Conservation (phyloP, 2,113 vertebrate genomes). For the Microcebus jonahi region DNA sequence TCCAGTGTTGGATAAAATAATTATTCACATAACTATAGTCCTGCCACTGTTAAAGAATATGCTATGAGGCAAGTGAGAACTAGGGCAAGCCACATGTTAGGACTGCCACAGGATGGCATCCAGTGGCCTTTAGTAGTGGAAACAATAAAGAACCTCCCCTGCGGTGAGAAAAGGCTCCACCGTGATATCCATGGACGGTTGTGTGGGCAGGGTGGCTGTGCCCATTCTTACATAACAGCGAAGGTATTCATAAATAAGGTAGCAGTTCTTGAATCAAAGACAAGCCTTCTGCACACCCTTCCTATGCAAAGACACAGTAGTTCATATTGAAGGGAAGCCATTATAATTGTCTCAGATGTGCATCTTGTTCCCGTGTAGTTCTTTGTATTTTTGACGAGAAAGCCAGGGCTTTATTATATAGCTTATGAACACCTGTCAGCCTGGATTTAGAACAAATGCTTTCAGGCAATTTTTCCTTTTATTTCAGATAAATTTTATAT, state of each 20-base stretch:
- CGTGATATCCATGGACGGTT: neutral
- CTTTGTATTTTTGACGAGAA: constrained; percentile 5
- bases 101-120: neutral
- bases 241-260: neutral
- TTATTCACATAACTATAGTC: neutral
- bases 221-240: neutral
- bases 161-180: no score
- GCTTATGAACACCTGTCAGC: constrained; percentile 14
- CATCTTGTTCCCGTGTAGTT: neutral
- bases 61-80: neutral
- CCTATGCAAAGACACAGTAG: neutral
- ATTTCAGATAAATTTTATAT: constrained; percentile 20
- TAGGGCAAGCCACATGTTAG: neutral
- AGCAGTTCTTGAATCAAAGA: neutral
- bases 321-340: neutral
- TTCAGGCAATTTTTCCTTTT: constrained; percentile 38
- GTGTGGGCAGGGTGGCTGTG: neutral
- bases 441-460: constrained; percentile 33
- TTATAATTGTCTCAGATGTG: neutral
- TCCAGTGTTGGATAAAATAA: neutral
- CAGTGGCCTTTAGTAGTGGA: neutral
- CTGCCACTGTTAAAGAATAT: neutral
- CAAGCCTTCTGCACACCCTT: neutral
- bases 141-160: neutral
- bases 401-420: neutral